Evolutionary conservation across 2,113 vertebrate species (phyloP), one percentile per base, ranked within the genome.

Genomic region (Sciurus niger): DNA sequence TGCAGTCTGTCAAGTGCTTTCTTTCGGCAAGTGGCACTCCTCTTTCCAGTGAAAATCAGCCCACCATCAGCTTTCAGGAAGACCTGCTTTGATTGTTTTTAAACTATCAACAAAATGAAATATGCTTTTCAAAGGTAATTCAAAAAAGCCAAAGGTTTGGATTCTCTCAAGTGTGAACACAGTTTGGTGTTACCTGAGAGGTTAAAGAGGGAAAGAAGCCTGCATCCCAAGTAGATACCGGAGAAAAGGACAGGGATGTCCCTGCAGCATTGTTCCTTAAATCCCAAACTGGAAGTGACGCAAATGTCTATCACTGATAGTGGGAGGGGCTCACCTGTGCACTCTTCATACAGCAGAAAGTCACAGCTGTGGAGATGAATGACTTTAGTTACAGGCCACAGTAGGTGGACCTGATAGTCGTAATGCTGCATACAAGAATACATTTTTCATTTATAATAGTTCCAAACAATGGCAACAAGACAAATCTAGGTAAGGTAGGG

Each of bases 61-160:
- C 30, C 65, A 8, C 24, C 8, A 20, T 22, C 22, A 28, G 72
- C 70, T 84, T 79, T 84, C 63, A 11, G 77, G 89, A 84, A 96
- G 84, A 87, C 55, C n/a, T 51, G 74, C 77, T 93, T 73, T 17
- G 32, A 65, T 34, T 78, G 30, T 86, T 88, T 92, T 83, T 30
- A 84, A 51, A 30, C 43, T 13, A 72, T 22, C 73, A 48, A 32
- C 32, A 43, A 72, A 53, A 68, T 34, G 37, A 53, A 83, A 90
- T 40, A 55, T 24, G 53, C 20, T 80, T 94, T 89, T 67, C 37
- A 70, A 78, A 77, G 51, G n/a, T 72, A 40, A 80, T 92, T 94
- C 8, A 9, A 63, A 83, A 74, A 92, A 25, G 3, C 40, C 70
- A 34, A 73, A 87, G 22, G 10, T 63, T 94, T 37, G 55, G 48